These are phyloP conservation scores for Barnardius zonarius DNA, from an alignment of 2,113 vertebrate species.

Conservation along the genomic window DNA sequence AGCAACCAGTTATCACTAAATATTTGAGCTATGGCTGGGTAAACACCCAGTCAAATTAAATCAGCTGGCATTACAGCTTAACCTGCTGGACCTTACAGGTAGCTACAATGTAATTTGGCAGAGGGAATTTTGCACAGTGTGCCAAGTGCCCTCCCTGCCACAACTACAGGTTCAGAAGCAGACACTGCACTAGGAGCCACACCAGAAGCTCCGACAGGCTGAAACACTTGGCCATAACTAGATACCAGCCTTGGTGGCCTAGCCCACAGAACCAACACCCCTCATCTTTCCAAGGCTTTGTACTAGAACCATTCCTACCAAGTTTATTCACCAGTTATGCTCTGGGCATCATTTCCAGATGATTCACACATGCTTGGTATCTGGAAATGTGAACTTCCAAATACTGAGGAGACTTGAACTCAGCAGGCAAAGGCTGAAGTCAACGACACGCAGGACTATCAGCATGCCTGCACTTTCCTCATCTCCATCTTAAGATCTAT, in stretches of 20 bases:
- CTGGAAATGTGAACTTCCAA: background rate
- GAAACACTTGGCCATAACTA: accelerated
- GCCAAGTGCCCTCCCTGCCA: background rate
- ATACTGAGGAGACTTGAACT: background rate
- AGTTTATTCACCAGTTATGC: background rate
- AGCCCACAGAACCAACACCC: background rate
- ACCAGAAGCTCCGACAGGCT: background rate
- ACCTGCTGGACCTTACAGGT: background rate
- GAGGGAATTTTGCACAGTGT: no score
- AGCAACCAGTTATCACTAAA: background rate
- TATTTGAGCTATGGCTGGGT: background rate
- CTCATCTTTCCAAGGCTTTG: background rate
- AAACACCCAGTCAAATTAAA: background rate
- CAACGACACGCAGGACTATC: no score
- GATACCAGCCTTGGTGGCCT: no score
- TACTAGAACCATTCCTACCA: accelerated
- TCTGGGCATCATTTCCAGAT: no score
- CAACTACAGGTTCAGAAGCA: accelerated
- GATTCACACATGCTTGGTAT: accelerated
- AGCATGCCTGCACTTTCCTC: background rate
- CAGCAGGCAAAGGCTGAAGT: background rate
- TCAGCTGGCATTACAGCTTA: background rate
- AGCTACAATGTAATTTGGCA: background rate
- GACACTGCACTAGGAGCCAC: background rate
- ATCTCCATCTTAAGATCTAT: background rate